Percentiles rank a stretch among this genome's conserved stretches.
phyloP scores from a whole-genome alignment of 2,113 vertebrate genomes.

The Hirundichthys speculiger region DNA sequence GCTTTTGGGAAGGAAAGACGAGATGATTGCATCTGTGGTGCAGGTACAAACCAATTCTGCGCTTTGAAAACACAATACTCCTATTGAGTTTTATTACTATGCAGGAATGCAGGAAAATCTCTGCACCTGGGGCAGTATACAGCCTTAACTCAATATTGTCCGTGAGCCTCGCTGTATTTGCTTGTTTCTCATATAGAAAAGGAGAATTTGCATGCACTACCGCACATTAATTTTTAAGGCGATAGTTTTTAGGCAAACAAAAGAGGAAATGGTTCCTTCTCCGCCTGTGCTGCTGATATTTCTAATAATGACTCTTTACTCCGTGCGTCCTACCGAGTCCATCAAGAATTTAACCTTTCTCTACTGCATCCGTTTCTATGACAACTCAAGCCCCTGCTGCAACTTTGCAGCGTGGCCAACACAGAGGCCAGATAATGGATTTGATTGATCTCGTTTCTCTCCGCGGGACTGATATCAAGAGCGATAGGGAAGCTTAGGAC shows the following conservation, averaged over 20 bases:
- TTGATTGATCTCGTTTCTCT: slow-evolving; percentile 64
- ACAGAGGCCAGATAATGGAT: slow-evolving; percentile 76
- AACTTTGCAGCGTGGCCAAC: slow-evolving; percentile 73
- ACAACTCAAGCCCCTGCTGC: slow-evolving; percentile 71
- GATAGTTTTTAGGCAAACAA: slow-evolving; percentile 62
- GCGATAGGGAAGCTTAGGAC: slow-evolving; percentile 38
- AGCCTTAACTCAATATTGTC: slow-evolving; percentile 35
- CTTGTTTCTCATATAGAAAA: slow-evolving; percentile 11
- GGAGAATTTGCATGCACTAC: slow-evolving; percentile 26
- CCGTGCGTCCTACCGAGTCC: slow-evolving; percentile 71
- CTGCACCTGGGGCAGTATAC: slow-evolving; percentile 42
- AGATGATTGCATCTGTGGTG: slow-evolving; percentile 49
- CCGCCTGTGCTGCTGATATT: slow-evolving; percentile 37
- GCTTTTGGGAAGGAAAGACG: slow-evolving; percentile 37
- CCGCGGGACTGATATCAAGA: slow-evolving; percentile 39
- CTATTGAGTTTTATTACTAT: slow-evolving; percentile 53
- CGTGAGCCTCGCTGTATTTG: slow-evolving; percentile 1
- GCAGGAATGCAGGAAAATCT: slow-evolving; percentile 53
- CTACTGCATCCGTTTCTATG: slow-evolving; percentile 80
- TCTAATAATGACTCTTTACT: slow-evolving; percentile 71
- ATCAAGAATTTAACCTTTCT: slow-evolving; percentile 74
- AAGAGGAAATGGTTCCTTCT: slow-evolving; percentile 33
- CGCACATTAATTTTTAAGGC: slow-evolving; percentile 44
- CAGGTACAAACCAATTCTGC: slow-evolving; percentile 45
- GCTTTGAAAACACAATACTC: slow-evolving; percentile 55